Conservation (phyloP, 2,888 invertebrate species). For the Melieria omissa region DNA sequence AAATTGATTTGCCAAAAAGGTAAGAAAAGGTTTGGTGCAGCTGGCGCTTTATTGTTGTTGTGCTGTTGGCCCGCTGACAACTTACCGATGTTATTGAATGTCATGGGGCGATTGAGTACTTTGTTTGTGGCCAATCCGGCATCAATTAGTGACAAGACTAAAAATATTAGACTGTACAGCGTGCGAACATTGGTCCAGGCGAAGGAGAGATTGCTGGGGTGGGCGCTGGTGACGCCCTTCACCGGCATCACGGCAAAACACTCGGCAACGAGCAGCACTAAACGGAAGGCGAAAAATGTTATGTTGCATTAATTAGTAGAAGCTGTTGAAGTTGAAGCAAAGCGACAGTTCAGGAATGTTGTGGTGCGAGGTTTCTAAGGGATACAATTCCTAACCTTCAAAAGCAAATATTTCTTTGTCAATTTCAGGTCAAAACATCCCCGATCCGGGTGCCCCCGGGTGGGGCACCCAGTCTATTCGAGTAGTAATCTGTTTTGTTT, state of each 20-base stretch:
- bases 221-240: conserved; percentile 66
- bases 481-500: no score
- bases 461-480: no score
- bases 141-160: conserved; percentile 47
- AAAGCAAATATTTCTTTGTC: no score
- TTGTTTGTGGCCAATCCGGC: conserved; percentile 51
- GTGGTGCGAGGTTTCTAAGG: no score
- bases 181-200: conserved; percentile 60
- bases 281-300: background rate
- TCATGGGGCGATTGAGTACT: conserved; percentile 52
- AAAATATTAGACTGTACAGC: conserved; percentile 53
- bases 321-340: background rate
- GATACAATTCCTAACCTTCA: no score
- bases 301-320: no score
- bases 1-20: background rate
- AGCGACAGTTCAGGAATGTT: no score
- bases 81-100: conserved; percentile 60
- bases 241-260: conserved; percentile 71
- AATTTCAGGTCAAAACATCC: no score
- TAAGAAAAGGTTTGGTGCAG: background rate
- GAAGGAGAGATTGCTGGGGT: conserved; percentile 65
- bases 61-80: background rate
- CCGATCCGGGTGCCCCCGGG: no score
- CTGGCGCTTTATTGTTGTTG: background rate
- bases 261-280: conserved; percentile 67